A percentile compares a stretch with the other conserved stretches of the same genome.
Conservation (phyloP, 2,888 invertebrate genomes). For the Pseudolycoriella hygida region DNA sequence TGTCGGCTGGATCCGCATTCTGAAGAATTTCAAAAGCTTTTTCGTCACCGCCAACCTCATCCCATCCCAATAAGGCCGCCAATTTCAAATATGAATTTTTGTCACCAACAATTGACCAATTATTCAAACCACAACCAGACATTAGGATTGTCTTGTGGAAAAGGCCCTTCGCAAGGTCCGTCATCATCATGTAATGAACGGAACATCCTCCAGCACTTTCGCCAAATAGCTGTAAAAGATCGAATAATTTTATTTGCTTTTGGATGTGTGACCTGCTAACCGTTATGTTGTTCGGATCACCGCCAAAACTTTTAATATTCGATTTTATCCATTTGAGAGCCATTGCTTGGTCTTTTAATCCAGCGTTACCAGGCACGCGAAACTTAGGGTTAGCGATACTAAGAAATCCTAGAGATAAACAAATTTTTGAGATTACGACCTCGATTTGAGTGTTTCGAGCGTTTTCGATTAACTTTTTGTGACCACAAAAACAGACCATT, state of each 20-base stretch:
- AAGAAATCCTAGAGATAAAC: conserved; percentile 30
- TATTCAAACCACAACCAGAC: conserved; percentile 22
- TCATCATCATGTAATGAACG: conserved; percentile 31
- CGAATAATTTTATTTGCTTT: conserved; percentile 31
- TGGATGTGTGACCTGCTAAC: no score
- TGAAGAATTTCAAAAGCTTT: conserved; percentile 24
- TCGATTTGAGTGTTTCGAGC: no score
- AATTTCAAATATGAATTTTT: conserved; percentile 21
- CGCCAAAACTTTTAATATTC: conserved; percentile 9
- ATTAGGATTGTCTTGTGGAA: conserved; percentile 26
- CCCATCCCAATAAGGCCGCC: conserved; percentile 23
- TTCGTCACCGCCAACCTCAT: conserved; percentile 21
- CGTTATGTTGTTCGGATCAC: conserved; percentile 31
- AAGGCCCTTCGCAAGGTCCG: conserved; percentile 28
- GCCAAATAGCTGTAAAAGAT: conserved; percentile 24
- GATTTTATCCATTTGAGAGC: conserved; percentile 9
- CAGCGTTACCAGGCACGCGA: conserved; percentile 18
- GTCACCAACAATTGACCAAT: conserved; percentile 22
- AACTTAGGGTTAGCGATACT: conserved; percentile 29
- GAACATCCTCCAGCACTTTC: conserved; percentile 34
- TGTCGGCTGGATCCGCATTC: conserved; percentile 19
- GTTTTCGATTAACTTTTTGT: no score
- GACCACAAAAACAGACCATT: no score
- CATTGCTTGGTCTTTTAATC: conserved; percentile 10
- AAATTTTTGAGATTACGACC: no score